phyloP scores from a whole-genome alignment of 2,113 vertebrate species.

The Deroptyus accipitrinus region DNA sequence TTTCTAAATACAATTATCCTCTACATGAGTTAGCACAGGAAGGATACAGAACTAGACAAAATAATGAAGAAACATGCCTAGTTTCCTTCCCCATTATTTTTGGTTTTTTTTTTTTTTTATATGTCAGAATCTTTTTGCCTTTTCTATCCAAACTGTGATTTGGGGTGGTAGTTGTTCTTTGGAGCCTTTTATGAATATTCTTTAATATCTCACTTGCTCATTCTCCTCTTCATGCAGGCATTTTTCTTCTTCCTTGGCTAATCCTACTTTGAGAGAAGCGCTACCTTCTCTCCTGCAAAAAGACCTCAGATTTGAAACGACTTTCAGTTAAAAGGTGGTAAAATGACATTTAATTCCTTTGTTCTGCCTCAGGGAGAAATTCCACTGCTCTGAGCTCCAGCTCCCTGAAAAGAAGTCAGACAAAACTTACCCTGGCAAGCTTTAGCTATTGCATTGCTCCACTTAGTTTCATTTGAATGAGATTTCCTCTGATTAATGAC shows the following conservation, averaged over 20 bases:
- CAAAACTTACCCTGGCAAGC: not conserved
- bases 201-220: not conserved
- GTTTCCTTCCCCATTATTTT: not conserved
- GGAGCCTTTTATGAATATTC: not conserved
- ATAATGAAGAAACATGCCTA: conserved; percentile 27
- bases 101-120: not conserved
- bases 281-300: not conserved
- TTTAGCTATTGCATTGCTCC: not conserved
- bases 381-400: not conserved
- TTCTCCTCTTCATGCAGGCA: not conserved
- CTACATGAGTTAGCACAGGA: not conserved
- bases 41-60: conserved; percentile 50
- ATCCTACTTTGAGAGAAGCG: not conserved
- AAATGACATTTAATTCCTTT: not conserved
- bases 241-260: not conserved
- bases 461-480: not conserved
- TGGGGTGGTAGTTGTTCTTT: not conserved
- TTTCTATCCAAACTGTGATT: not conserved
- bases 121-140: not conserved
- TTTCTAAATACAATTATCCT: conserved; percentile 24
- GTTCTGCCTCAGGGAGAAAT: not conserved
- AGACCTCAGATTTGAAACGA: not conserved
- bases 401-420: not conserved
- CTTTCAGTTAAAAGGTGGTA: not conserved
- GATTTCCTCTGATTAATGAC: not conserved